phyloP scores from a whole-genome alignment of 2,888 invertebrate genomes.

The Phrixothrix hirtus region DNA sequence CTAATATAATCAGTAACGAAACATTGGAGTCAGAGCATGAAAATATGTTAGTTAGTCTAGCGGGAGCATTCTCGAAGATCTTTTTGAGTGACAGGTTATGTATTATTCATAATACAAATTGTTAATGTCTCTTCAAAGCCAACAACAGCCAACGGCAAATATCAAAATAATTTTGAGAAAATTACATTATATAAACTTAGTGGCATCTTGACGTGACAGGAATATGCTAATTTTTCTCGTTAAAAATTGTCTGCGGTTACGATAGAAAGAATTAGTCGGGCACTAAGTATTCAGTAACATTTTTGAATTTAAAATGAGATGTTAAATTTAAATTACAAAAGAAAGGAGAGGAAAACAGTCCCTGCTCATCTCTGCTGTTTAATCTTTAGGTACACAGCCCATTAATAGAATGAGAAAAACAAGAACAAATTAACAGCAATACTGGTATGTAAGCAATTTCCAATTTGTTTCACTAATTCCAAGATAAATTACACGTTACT shows the following conservation, averaged over 20 bases:
- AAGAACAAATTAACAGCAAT: slow-evolving; percentile 15
- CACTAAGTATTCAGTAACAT: slow-evolving; percentile 17
- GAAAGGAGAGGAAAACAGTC: slow-evolving; percentile 4
- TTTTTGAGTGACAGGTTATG: slow-evolving; percentile 39
- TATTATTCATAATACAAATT: slow-evolving; percentile 49
- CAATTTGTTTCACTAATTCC: slow-evolving; percentile 25
- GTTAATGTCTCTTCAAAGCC: slow-evolving; percentile 48
- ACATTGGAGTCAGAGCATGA: slow-evolving; percentile 10
- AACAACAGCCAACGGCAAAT: slow-evolving; percentile 40
- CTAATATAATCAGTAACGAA: slow-evolving; percentile 1
- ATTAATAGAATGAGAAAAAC: slow-evolving; percentile 5
- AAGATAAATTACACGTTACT: slow-evolving; percentile 26
- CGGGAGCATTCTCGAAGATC: slow-evolving; percentile 14
- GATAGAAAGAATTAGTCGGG: slow-evolving; percentile 15
- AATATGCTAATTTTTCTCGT: slow-evolving; percentile 29
- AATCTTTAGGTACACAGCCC: background rate
- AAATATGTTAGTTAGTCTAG: slow-evolving; percentile 23
- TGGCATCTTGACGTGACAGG: slow-evolving; percentile 28
- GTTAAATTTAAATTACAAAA: slow-evolving; percentile 17
- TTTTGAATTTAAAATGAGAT: slow-evolving; percentile 17
- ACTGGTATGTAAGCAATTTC: slow-evolving; percentile 26
- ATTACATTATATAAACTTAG: slow-evolving; percentile 27
- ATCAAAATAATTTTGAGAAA: slow-evolving; percentile 35
- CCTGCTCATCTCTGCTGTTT: slow-evolving; percentile 1
- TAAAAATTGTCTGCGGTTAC: slow-evolving; percentile 16